Evolutionary conservation across 2,888 invertebrate genomes (phyloP), one percentile per base, ranked within the genome.

Genomic region (Agrochola lychnidis): DNA sequence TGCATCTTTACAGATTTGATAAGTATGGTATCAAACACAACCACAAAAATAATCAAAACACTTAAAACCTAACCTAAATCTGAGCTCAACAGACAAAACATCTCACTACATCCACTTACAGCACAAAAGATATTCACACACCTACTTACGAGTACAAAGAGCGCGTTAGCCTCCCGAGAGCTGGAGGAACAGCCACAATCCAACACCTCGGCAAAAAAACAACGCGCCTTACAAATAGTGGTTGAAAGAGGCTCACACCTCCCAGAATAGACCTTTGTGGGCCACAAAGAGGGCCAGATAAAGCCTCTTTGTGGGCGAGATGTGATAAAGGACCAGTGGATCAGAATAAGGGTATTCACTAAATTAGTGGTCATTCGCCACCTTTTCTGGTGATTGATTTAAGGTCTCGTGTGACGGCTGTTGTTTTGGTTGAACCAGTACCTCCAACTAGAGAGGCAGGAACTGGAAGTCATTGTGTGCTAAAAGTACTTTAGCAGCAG

Each of bases 181-280:
- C 72, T 73, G 74, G 25, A 57, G 51, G 85, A 62, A 30, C 78
- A 72, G 71, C 63, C 79, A 78, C 88, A 76, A 85, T 85, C 85
- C 86, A 82, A 88, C 87, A 85, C 88, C 85, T 89, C 73, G 62
- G 40, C 80, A 83, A 88, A 88, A 89, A 86, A 83, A 80, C 79
- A 78, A 85, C 68, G 63, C 74, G 73, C 66, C 85, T 70, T 81
- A 83, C 81, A 79, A 81, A 75, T 76, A 84, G 61, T 76, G 82
- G 66, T 75, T 88, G 80, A 88, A 89, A 88, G 87, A 74, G 74
- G 66, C 90, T 92, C 92, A 93, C 93, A 93, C 93, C 93, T 93
- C 77, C 89, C 87, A 89, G 89, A 92, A 90, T 89, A 84, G 88
- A 64, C 87, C 86, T 89, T 93, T 93, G 92, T 92, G 86, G 63